Conservation (phyloP, 2,888 invertebrate species). For the Andricus quercusramuli region DNA sequence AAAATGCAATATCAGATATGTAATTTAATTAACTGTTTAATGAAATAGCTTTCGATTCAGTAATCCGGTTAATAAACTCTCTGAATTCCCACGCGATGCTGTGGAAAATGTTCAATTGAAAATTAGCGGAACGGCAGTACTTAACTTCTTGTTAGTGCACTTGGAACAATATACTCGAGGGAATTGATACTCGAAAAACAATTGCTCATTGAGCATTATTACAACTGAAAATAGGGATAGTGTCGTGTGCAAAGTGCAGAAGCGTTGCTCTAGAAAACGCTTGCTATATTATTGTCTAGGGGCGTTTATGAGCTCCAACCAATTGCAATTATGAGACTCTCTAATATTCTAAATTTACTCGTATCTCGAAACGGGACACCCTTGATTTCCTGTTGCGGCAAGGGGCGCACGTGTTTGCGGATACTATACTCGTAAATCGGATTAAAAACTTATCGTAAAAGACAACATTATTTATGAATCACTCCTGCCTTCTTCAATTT, state of each 20-base stretch:
- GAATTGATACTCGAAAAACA: conserved; percentile 35
- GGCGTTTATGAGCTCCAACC: conserved; percentile 48
- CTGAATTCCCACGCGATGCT: not conserved
- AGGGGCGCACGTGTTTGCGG: conserved; percentile 40
- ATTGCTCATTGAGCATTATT: conserved; percentile 13
- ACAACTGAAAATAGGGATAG: conserved; percentile 49
- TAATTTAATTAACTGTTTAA: not conserved
- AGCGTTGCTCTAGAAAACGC: conserved; percentile 61
- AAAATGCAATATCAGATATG: not conserved
- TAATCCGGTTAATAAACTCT: not conserved
- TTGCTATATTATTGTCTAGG: conserved; percentile 57
- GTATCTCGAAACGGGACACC: conserved; percentile 56
- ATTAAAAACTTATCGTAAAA: conserved; percentile 19
- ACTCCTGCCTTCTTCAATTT: not conserved
- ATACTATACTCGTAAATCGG: conserved; percentile 27
- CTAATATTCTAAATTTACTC: conserved; percentile 65
- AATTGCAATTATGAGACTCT: conserved; percentile 64
- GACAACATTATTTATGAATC: conserved; percentile 22
- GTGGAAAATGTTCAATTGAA: not conserved
- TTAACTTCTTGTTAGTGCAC: conserved; percentile 39
- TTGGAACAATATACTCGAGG: conserved; percentile 36
- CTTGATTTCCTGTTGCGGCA: conserved; percentile 60
- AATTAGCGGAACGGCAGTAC: not conserved
- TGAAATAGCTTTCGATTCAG: not conserved
- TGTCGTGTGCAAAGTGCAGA: conserved; percentile 55